Conservation (phyloP, 2,888 invertebrate genomes). For the Bibio marci region DNA sequence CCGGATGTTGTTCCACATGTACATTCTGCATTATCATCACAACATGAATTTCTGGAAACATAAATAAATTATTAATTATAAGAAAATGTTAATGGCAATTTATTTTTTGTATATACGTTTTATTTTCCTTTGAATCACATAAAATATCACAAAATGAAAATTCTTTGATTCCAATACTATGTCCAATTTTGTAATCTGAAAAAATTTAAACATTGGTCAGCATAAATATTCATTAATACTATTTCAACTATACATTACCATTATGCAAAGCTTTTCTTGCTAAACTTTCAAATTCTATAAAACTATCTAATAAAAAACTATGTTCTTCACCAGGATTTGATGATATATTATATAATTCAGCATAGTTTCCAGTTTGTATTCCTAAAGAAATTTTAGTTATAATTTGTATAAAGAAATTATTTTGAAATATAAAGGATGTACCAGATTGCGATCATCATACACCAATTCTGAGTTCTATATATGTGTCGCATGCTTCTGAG, state of each 20-base stretch:
- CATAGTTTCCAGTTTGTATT: conserved; percentile 45
- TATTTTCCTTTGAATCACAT: conserved; percentile 24
- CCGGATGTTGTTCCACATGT: conserved; percentile 50
- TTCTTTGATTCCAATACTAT: conserved; percentile 34
- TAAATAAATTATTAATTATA: background rate
- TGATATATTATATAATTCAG: conserved; percentile 43
- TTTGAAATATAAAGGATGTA: too few species aligned
- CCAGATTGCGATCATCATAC: too few species aligned
- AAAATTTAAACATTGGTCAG: too few species aligned
- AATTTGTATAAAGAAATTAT: background rate
- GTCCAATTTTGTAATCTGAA: conserved; percentile 42
- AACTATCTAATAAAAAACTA: conserved; percentile 47
- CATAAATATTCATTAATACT: too few species aligned
- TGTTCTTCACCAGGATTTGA: conserved; percentile 42
- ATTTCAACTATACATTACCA: too few species aligned
- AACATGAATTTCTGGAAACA: conserved; percentile 29
- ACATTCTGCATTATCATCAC: conserved; percentile 41
- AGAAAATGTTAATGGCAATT: too few species aligned
- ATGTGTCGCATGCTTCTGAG: too few species aligned
- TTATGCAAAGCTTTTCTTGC: conserved; percentile 48
- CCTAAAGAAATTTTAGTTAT: conserved; percentile 30
- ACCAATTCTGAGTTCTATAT: too few species aligned
- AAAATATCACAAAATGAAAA: conserved; percentile 34
- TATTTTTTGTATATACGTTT: conserved; percentile 8
- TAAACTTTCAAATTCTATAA: conserved; percentile 48